Evolutionary conservation across 1,140 invertebrate genomes (phyloP).

Genomic region (Psilanteris sp.): DNA sequence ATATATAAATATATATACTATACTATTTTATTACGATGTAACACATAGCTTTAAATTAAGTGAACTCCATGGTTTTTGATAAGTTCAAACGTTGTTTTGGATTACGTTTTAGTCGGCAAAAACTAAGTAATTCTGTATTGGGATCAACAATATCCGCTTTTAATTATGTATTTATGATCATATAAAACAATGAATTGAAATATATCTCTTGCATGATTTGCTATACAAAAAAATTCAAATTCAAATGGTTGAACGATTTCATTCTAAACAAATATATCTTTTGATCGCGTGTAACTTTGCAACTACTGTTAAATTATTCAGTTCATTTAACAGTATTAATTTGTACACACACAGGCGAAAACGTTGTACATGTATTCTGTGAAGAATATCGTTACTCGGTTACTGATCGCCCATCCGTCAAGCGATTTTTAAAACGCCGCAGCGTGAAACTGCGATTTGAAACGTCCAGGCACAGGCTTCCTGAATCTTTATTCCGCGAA

Average conservation of each 20-base stretch:
- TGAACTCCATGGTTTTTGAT: too few species aligned
- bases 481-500: conserved; percentile 53
- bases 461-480: conserved; percentile 63
- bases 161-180: too few species aligned
- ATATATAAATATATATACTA: too few species aligned
- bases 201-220: conserved; percentile 38
- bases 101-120: too few species aligned
- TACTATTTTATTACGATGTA: too few species aligned
- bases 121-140: too few species aligned
- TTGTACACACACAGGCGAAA: conserved; percentile 35
- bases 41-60: too few species aligned
- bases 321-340: conserved; percentile 51
- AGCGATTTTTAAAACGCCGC: conserved; percentile 62
- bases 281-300: conserved; percentile 18
- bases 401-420: conserved; percentile 64
- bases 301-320: conserved; percentile 36
- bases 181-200: too few species aligned
- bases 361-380: conserved; percentile 13
- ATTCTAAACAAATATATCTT: conserved; percentile 38
- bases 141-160: too few species aligned
- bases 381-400: conserved; percentile 56
- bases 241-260: conserved; percentile 42
- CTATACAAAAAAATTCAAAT: conserved; percentile 30
- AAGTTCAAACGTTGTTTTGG: too few species aligned
- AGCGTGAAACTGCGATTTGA: conserved; percentile 66